Evolutionary conservation across 2,797 vertebrate species (phyloP), one percentile per base, ranked within the genome.

Genomic region (Acanthurus lineatus): DNA sequence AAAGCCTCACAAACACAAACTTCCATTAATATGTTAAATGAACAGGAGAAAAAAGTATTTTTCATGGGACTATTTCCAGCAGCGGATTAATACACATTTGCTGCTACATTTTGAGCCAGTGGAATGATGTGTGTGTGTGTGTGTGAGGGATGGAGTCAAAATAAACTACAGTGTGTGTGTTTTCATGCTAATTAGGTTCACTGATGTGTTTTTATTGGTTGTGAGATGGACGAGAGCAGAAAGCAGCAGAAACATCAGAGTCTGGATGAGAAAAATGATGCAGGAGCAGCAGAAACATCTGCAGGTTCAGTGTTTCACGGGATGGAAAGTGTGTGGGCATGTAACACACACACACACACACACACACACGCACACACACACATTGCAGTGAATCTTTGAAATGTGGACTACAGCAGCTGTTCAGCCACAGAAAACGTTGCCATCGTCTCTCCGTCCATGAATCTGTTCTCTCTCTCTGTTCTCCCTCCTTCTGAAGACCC

Each of bases 401-500:
- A 64, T 11, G 53, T 57, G 25, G 60, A 66, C n/a, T 20, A 68
- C 14, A 58, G 57, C 64, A 59, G 47, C 64, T 52, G 32, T 68
- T 68, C 72, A 53, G 28, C 56, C 19, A 3, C 28, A 52, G 6
- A 53, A 77, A 74, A n/a, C 3, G 49, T 15, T 42, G 60, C 77
- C 28, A 9, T 15, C 38, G 77, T 69, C 52, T 38, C 9, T 75
- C 60, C 28, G 4, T 62, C 53, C 68, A 19, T 0, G 1, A 17
- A 49, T 69, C 38, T 58, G 42, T 64, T 68, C 69, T 72, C 60
- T 44, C 54, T 48, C 17, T 44, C 44, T 45, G 44, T 65, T 60
- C 15, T 22, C 80, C 5, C 66, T 51, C 56, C 28, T 65, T 86
- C 65, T 56, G 56, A 86, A 83, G 76, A 68, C 82, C 73, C 69